Base-by-base conservation (phyloP, 2,888 invertebrate genomes). In the Pyrochroa serraticornis region DNA sequence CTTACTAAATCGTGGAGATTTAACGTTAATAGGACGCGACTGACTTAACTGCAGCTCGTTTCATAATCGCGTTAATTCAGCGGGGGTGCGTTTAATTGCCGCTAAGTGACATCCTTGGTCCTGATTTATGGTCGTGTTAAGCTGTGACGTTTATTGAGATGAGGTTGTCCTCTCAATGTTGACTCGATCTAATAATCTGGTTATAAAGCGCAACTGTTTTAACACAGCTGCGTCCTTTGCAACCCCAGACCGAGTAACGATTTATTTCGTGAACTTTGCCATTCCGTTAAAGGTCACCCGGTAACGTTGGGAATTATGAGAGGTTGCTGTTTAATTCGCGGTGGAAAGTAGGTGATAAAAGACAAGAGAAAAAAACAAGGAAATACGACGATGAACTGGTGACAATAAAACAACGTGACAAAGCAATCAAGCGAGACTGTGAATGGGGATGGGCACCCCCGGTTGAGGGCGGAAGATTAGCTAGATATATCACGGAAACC, bases 381-480 rank as follows among this genome's bases (percentile, higher is more conserved):
- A 67, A 69, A 65, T 67, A 67, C 66, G 63, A 70, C 66, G 72
- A 75, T 72, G 72, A 74, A 72, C 72, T 67, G 69, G 61, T 73
- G 74, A 77, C 77, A 76, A 77, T 77, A 76, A 77, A 77, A 73
- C 73, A 74, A 76, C 76, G 75, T 76, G 76, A 77, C 77, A 71
- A 77, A 76, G 77, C 76, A 77, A 77, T 77, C 76, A 77, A 72
- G 70, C 74, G 72, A 67, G 71, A 67, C 73, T 66, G 22, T 5
- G 71, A 64, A 58, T 65, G 62, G 71, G 72, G 69, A 51, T 39
- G 65, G 65, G 49, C 53, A 59, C 58, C 58, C n/a, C 55, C 42
- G 47, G 54, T 62, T 57, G 64, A 64, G 71, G 65, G 65, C 62
- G 57, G 63, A 63, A 77, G 77, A 78, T 78, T 77, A 77, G 77